Base-by-base conservation (phyloP, 2,888 invertebrate genomes). In the Hydrotaea diabolus region DNA sequence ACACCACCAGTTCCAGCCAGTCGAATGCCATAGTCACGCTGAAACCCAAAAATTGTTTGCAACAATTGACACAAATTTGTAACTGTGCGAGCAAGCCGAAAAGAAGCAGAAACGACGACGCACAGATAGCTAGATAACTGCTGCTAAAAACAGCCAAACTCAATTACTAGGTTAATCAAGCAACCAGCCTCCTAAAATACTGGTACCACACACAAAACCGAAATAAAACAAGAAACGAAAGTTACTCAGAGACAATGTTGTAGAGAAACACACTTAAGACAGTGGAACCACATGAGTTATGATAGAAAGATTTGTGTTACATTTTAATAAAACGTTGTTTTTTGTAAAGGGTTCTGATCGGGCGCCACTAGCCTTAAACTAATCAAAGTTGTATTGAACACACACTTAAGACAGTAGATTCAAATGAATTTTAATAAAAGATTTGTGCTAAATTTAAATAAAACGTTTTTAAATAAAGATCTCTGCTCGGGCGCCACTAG, bases 31-130 rank as follows among this genome's bases (percentile, higher is more conserved):
- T 36, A 36, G 31, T 64, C 31, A 39, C 17, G 46, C 43, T 19
- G 46, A 23, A 21, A 59, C 15, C 15, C 69, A 21, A 69, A 46
- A 15, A 46, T 43, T 69, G n/a, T 19, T 62, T 26, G 21, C 39
- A 73, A 69, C 76, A 85, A 79, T 71, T 77, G 73, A 74, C 79
- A 82, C 62, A 62, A 79, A 55, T 82, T 72, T 43, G 1, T 39
- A 39, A 13, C 78, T 75, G 72, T 23, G 21, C 23, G n/a, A n/a
- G 72, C 36, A 39, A 66, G 19, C 39, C 43, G 39, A 64, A 39
- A n/a, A 31, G 31, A 66, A 66, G 17, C 39, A 19, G 19, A 66
- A 39, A 46, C 64, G 64, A 17, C 36, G 23, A 53, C 62, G 21
- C 43, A 69, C 31, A 7, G 31, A 31, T 31, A 31, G n/a, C n/a